Conservation (phyloP, 2,888 invertebrate species). For the Chloroclysta siterata region DNA sequence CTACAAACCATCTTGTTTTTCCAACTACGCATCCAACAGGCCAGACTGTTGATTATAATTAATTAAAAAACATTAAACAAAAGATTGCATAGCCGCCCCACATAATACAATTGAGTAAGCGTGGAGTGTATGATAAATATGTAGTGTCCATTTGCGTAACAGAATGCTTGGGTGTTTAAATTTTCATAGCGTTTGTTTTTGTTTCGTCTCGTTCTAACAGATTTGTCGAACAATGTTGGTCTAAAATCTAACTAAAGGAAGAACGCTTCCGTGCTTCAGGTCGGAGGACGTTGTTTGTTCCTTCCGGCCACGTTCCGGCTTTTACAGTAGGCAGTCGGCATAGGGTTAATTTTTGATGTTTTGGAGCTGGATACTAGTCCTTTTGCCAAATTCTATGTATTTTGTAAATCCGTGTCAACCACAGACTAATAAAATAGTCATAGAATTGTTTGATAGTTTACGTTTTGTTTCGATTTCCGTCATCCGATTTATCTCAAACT, state of each 20-base stretch:
- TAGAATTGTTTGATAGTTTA: no score
- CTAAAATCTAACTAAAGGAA: no score
- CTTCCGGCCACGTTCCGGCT: no score
- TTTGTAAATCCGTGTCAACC: no score
- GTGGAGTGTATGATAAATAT: constrained; percentile 16
- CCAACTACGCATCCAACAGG: constrained; percentile 13
- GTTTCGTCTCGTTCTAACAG: background rate
- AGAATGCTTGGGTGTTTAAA: background rate
- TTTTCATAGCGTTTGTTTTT: background rate
- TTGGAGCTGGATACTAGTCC: no score
- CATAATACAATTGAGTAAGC: constrained; percentile 29
- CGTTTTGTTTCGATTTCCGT: no score
- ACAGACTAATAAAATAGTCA: no score
- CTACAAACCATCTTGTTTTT: constrained; percentile 7
- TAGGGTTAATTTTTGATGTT: no score
- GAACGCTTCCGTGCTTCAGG: background rate
- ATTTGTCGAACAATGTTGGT: background rate
- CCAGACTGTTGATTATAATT: constrained; percentile 21
- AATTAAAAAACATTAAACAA: constrained; percentile 33
- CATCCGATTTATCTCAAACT: no score
- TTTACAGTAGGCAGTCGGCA: no score
- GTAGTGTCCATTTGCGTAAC: constrained; percentile 16
- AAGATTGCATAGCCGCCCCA: constrained; percentile 24
- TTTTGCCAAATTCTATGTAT: no score
- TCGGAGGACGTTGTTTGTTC: background rate